Conservation (phyloP, 2,113 vertebrate species). For the Eretmochelys imbricata region DNA sequence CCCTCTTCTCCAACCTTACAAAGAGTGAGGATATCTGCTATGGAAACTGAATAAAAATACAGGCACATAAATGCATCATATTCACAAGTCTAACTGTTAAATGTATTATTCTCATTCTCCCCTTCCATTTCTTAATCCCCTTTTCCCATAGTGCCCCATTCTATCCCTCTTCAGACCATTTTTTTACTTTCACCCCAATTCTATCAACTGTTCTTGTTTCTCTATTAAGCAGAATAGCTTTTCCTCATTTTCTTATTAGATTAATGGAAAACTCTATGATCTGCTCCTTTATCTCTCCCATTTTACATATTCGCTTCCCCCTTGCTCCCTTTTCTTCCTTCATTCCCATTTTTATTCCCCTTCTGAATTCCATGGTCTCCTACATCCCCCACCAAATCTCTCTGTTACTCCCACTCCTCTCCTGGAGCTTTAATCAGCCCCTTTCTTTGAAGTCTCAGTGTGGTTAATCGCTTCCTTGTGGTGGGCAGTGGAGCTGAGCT, state of each 20-base stretch:
- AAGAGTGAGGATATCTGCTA: not conserved
- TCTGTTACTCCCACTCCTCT: not conserved
- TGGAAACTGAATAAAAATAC: not conserved
- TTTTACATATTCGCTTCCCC: rapidly evolving
- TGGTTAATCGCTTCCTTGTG: not conserved
- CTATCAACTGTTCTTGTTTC: not conserved
- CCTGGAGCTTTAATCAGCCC: not conserved
- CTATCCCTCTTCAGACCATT: not conserved
- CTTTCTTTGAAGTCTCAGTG: not conserved
- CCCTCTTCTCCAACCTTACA: not conserved
- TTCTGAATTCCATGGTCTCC: not conserved
- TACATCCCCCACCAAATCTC: rapidly evolving
- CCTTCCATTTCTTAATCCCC: not conserved
- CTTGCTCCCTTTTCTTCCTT: too few species aligned
- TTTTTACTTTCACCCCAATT: not conserved
- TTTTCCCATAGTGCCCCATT: not conserved
- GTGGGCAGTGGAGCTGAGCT: not conserved
- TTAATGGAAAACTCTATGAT: not conserved
- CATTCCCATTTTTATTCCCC: not conserved
- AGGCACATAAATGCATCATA: not conserved
- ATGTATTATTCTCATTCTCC: not conserved
- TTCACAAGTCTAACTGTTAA: not conserved
- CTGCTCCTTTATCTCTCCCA: too few species aligned
- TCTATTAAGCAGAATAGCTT: too few species aligned
- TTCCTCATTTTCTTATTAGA: too few species aligned